Conservation (phyloP, 2,797 vertebrate species). For the Pterois miles region DNA sequence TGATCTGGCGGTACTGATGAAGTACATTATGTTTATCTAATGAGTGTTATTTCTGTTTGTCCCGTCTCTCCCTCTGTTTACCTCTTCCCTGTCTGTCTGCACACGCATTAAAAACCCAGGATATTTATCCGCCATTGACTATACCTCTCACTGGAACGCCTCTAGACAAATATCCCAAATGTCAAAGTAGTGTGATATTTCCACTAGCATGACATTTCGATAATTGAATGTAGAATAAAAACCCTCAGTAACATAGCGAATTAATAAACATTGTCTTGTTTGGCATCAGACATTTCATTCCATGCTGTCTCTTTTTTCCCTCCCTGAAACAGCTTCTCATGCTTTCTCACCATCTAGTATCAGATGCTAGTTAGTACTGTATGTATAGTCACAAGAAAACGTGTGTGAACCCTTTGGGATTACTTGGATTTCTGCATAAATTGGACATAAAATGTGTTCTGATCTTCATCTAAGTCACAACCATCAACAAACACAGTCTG, state of each 20-base stretch:
- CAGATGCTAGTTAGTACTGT: constrained; percentile 30
- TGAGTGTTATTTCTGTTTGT: constrained; percentile 60
- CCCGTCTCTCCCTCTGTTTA: constrained; percentile 51
- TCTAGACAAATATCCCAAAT: constrained; percentile 26
- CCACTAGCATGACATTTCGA: constrained; percentile 47
- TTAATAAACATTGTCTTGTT: constrained; percentile 35
- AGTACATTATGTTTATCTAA: constrained; percentile 47
- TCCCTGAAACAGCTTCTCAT: constrained; percentile 22
- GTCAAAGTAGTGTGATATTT: constrained; percentile 47
- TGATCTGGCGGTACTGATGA: not conserved
- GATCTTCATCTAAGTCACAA: too few species aligned
- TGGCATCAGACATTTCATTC: constrained; percentile 33
- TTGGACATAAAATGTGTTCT: too few species aligned
- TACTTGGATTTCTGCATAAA: too few species aligned
- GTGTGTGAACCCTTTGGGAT: too few species aligned
- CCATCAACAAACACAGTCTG: too few species aligned
- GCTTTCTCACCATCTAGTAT: constrained; percentile 32
- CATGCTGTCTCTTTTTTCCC: constrained; percentile 16
- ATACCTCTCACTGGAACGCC: constrained; percentile 43
- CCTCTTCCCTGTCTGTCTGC: constrained; percentile 72
- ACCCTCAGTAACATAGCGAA: constrained; percentile 34
- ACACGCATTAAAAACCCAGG: constrained; percentile 60
- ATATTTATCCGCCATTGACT: constrained; percentile 50
- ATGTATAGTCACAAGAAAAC: too few species aligned
- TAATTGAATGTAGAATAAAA: constrained; percentile 11